Evolutionary conservation across 2,113 vertebrate species (phyloP).

Genomic region (Orycteropus afer): DNA sequence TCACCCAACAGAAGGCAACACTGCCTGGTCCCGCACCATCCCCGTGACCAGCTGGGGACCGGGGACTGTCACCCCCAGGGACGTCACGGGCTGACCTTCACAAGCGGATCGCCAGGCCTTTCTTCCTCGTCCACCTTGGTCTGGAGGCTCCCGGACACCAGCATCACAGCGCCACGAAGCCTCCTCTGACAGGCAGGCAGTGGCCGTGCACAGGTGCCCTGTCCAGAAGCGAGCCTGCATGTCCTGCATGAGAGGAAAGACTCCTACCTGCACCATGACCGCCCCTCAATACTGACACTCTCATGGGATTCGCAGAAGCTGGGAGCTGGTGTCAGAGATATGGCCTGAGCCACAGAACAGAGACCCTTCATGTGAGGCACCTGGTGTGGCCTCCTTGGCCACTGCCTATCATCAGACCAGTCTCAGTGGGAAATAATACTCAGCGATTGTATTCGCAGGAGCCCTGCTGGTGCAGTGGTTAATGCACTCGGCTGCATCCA

Average conservation of each 20-base stretch:
- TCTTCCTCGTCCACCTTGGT: not conserved
- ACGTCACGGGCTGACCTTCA: not conserved
- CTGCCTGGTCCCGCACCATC: not conserved
- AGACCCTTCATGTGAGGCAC: accelerated
- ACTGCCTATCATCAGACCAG: not conserved
- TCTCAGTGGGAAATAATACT: accelerated
- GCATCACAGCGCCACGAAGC: not conserved
- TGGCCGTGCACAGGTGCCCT: too few relatives aligned
- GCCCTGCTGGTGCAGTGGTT: too few relatives aligned
- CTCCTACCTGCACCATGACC: too few relatives aligned
- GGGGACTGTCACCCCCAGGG: not conserved
- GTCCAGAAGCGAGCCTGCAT: too few relatives aligned
- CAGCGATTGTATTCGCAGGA: not conserved
- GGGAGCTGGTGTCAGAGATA: accelerated
- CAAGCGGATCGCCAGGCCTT: not conserved
- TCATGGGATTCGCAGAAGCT: not conserved
- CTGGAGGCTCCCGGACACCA: not conserved
- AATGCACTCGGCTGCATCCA: too few relatives aligned
- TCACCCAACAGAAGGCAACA: not conserved
- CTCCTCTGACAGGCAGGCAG: not conserved
- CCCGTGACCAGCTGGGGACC: not conserved
- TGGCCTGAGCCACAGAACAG: not conserved
- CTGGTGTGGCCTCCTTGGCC: not conserved
- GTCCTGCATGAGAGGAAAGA: too few relatives aligned
- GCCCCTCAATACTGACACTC: too few relatives aligned